phyloP scores from a whole-genome alignment of 1,140 invertebrate species.

The Sinella curviseta region DNA sequence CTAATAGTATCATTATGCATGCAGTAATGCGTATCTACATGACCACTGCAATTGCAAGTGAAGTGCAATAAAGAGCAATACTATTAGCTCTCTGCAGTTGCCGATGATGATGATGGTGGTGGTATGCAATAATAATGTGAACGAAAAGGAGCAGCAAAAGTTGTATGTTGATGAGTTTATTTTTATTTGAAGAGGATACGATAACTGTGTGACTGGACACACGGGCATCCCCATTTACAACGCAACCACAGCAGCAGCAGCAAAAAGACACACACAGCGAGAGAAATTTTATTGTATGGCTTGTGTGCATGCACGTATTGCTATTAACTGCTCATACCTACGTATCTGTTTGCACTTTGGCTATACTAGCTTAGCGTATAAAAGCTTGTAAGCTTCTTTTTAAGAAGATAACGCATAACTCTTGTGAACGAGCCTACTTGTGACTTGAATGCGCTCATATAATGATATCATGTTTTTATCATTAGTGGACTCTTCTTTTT shows the following conservation, averaged over 20 bases:
- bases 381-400: neutral
- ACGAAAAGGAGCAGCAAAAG: too few relatives aligned
- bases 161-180: neutral
- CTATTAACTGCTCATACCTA: neutral
- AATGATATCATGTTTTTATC: neutral
- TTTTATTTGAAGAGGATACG: neutral
- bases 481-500: neutral
- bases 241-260: too few relatives aligned
- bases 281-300: neutral
- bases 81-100: neutral
- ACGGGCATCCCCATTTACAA: neutral
- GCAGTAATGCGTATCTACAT: neutral
- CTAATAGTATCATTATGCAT: neutral
- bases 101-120: neutral
- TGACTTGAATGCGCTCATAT: slow-evolving; percentile 5
- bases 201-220: neutral
- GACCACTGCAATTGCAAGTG: neutral
- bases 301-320: neutral
- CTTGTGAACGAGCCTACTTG: slow-evolving; percentile 3
- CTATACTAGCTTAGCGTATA: too few relatives aligned
- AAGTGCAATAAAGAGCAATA: neutral
- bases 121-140: too few relatives aligned
- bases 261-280: too few relatives aligned
- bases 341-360: too few relatives aligned
- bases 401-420: neutral